Evolutionary conservation across 2,113 vertebrate genomes (phyloP).

Genomic region (Castor canadensis): DNA sequence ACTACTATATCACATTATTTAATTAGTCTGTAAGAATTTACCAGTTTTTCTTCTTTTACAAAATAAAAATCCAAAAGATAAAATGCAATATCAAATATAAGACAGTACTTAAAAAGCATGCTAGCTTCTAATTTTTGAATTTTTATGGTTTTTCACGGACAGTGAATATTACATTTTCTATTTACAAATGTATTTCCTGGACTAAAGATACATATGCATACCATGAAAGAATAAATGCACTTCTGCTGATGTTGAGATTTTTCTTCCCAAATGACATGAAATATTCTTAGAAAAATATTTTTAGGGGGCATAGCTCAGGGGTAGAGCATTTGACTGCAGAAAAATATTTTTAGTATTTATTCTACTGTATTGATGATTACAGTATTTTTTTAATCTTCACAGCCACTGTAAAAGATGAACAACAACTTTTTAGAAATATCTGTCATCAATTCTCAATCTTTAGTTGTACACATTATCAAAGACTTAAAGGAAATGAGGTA

Average conservation of each 20-base stretch:
- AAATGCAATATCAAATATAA: slow-evolving; percentile 29
- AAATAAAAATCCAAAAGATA: not conserved
- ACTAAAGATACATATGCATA: not conserved
- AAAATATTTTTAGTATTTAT: slow-evolving; percentile 48
- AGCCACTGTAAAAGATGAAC: slow-evolving; percentile 23
- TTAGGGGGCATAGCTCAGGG: too few relatives aligned
- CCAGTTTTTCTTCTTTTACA: slow-evolving; percentile 22
- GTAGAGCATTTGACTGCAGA: too few relatives aligned
- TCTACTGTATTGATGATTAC: not conserved
- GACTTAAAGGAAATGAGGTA: not conserved
- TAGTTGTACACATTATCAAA: slow-evolving; percentile 1
- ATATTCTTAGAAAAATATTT: slow-evolving; percentile 33
- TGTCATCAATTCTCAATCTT: not conserved
- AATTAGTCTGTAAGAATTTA: slow-evolving; percentile 11
- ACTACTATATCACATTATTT: not conserved
- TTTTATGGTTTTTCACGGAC: not conserved
- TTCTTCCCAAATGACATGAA: not conserved
- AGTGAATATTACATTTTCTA: slow-evolving; percentile 51
- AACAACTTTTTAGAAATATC: not conserved
- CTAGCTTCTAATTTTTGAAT: slow-evolving; percentile 45
- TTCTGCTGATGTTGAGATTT: not conserved
- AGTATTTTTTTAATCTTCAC: too few relatives aligned
- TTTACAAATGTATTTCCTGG: not conserved
- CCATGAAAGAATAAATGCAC: slow-evolving; percentile 12
- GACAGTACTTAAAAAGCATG: not conserved